Conservation (phyloP, 2,888 invertebrate genomes). For the Agrochola macilenta region DNA sequence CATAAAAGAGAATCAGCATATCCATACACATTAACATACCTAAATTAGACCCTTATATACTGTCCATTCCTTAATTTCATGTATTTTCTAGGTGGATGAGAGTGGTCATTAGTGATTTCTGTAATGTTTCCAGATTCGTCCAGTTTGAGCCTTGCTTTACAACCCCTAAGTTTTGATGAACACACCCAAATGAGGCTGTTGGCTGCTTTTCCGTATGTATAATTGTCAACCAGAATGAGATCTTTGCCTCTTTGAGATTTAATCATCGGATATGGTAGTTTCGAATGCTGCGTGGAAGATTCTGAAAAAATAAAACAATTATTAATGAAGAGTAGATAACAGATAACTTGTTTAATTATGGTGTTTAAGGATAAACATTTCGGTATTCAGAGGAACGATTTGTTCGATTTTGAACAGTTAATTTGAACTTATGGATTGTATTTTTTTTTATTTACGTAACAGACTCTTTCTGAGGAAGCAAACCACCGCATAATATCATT, state of each 20-base stretch:
- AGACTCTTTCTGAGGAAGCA: neutral
- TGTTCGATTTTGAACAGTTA: neutral
- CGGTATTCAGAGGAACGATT: neutral
- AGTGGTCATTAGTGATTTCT: slow-evolving; percentile 44
- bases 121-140: slow-evolving; percentile 39
- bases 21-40: neutral
- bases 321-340: neutral
- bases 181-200: slow-evolving; percentile 68
- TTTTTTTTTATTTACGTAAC: neutral
- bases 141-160: slow-evolving; percentile 66
- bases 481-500: neutral
- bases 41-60: slow-evolving; percentile 27
- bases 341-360: neutral
- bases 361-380: neutral
- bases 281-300: neutral
- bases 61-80: slow-evolving; percentile 30
- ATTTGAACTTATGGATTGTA: too few relatives aligned
- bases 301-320: slow-evolving; percentile 24
- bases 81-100: slow-evolving; percentile 55
- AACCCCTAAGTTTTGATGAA: slow-evolving; percentile 47
- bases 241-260: slow-evolving; percentile 71
- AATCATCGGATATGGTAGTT: slow-evolving; percentile 57
- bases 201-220: slow-evolving; percentile 66
- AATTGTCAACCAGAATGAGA: slow-evolving; percentile 71
- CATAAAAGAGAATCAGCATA: neutral